Conservation (phyloP, 1,140 invertebrate species). For the Chlorops oryzae region DNA sequence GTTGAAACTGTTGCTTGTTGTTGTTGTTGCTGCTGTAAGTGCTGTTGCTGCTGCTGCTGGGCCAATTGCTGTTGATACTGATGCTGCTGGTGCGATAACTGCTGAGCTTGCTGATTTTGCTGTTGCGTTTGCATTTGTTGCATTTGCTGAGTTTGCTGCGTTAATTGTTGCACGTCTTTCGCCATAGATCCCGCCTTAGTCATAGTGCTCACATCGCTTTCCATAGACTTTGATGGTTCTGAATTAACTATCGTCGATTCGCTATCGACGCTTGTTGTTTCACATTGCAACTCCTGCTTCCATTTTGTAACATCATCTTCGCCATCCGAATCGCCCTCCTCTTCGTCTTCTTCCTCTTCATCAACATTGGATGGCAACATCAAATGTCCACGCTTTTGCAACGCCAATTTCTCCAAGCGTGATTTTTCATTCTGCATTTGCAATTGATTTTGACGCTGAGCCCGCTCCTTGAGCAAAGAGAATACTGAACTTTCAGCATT, state of each 20-base stretch:
- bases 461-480: conserved; percentile 50
- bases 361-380: conserved; percentile 48
- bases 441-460: conserved; percentile 55
- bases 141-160: conserved; percentile 47
- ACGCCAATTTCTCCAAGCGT: conserved; percentile 48
- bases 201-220: too few relatives aligned
- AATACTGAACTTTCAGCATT: conserved; percentile 62
- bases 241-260: too few relatives aligned
- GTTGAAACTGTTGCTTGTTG: conserved; percentile 22
- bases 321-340: conserved; percentile 30
- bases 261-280: background rate
- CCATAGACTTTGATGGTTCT: too few relatives aligned
- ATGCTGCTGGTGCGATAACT: conserved; percentile 43
- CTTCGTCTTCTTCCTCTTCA: conserved; percentile 43
- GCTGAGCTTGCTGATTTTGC: conserved; percentile 1
- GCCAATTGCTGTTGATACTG: conserved; percentile 25
- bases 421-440: conserved; percentile 45
- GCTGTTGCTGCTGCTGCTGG: conserved; percentile 15
- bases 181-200: too few relatives aligned
- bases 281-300: conserved; percentile 14
- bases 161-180: conserved; percentile 32
- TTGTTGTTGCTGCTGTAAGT: conserved; percentile 28
- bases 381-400: conserved; percentile 58
- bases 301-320: conserved; percentile 38
- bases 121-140: conserved; percentile 3